Conservation (phyloP, 2,888 invertebrate genomes). For the Polietes domitor region DNA sequence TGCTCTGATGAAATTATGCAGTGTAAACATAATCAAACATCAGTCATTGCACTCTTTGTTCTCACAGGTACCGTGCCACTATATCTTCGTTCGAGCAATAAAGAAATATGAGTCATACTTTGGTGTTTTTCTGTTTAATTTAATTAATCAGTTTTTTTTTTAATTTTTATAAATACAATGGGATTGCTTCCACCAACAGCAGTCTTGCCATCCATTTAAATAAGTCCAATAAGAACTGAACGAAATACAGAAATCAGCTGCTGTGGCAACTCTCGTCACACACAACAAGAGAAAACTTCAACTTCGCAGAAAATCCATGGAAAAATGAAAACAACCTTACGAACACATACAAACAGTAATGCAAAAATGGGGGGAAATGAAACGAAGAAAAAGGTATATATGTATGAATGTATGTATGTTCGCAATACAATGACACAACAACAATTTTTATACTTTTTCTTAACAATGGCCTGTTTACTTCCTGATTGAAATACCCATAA, state of each 20-base stretch:
- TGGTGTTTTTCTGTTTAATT: slow-evolving; percentile 26
- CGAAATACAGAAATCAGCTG: slow-evolving; percentile 28
- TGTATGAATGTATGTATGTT: slow-evolving; percentile 13
- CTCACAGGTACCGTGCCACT: not conserved
- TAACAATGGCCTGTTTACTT: slow-evolving; percentile 42
- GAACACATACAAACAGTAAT: slow-evolving; percentile 32
- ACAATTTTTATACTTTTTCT: slow-evolving; percentile 40
- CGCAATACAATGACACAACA: slow-evolving; percentile 63
- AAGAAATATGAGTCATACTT: slow-evolving; percentile 41
- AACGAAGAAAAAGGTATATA: slow-evolving; percentile 34
- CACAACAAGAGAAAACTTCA: slow-evolving; percentile 26
- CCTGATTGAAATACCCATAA: slow-evolving; percentile 31
- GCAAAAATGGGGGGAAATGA: slow-evolving; percentile 48
- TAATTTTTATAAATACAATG: slow-evolving; percentile 24
- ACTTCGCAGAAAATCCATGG: slow-evolving; percentile 36
- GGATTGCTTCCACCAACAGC: not conserved
- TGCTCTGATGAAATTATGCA: not conserved
- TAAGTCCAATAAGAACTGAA: slow-evolving; percentile 51
- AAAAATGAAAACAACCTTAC: slow-evolving; percentile 49
- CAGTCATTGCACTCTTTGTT: slow-evolving; percentile 16
- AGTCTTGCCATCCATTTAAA: slow-evolving; percentile 32
- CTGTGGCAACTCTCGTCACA: slow-evolving; percentile 34
- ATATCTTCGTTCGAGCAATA: slow-evolving; percentile 11
- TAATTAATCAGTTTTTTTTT: slow-evolving; percentile 9
- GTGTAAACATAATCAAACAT: not conserved